Percentiles rank a stretch among this genome's conserved stretches.
Evolutionary conservation across 2,113 vertebrate genomes (phyloP).

Genomic region (Ptychochromis oligacanthus): DNA sequence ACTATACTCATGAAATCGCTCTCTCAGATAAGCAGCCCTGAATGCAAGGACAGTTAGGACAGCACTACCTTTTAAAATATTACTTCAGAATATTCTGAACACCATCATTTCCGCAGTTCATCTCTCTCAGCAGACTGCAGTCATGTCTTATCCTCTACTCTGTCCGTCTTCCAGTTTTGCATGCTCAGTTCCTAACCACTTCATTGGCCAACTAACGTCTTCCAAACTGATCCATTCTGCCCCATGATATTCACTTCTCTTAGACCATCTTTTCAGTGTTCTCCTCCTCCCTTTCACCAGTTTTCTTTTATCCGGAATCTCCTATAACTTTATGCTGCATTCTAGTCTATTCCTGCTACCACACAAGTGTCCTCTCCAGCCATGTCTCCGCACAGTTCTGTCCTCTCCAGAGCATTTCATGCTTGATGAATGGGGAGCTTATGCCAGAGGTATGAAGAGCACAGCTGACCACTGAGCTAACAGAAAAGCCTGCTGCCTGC

Average conservation of each 20-base stretch:
- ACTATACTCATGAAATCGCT: not conserved
- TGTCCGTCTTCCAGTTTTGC: not conserved
- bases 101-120: not conserved
- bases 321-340: not conserved
- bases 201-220: not conserved
- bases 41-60: too few species aligned
- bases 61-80: not conserved
- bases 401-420: conserved; percentile 34
- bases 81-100: not conserved
- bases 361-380: conserved; percentile 13
- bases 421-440: conserved; percentile 54
- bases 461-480: conserved; percentile 56
- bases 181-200: not conserved
- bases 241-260: not conserved
- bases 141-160: not conserved
- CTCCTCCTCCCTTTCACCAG: not conserved
- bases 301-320: not conserved
- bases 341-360: not conserved
- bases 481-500: conserved; percentile 51
- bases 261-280: not conserved
- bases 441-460: conserved; percentile 57
- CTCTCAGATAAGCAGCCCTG: not conserved
- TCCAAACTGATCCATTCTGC: not conserved
- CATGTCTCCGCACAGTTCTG: conserved; percentile 18
- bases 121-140: not conserved